phyloP scores from a whole-genome alignment of 1,140 invertebrate species.

The Thereuonema tuberculata region DNA sequence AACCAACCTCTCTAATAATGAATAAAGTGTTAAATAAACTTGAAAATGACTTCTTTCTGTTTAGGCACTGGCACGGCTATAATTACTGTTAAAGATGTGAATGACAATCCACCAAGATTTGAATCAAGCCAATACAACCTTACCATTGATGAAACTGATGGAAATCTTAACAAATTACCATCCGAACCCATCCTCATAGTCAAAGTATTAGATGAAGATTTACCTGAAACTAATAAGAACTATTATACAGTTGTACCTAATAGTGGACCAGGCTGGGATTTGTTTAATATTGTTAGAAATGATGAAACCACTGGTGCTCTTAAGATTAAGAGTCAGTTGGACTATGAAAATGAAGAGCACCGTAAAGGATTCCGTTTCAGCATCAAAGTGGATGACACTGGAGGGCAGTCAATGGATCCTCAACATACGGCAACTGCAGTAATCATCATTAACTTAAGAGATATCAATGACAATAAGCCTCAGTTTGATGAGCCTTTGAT shows the following conservation, averaged over 20 bases:
- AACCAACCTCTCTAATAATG: too few relatives aligned
- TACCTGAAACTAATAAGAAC: conserved; percentile 14
- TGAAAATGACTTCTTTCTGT: too few relatives aligned
- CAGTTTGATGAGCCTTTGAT: conserved; percentile 45
- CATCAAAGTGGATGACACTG: conserved; percentile 33
- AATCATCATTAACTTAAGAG: conserved; percentile 57
- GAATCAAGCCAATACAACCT: conserved; percentile 27
- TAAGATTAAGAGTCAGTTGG: conserved; percentile 23
- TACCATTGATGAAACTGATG: conserved; percentile 29
- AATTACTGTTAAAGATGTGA: conserved; percentile 32
- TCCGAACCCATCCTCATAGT: not conserved
- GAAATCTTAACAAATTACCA: not conserved
- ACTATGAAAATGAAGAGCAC: conserved; percentile 32
- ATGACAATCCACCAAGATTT: conserved; percentile 29
- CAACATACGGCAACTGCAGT: conserved; percentile 31
- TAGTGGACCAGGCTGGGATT: conserved; percentile 5
- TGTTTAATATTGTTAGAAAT: not conserved
- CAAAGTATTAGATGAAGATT: conserved; percentile 11
- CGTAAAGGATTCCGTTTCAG: conserved; percentile 31
- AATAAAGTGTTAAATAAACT: too few relatives aligned
- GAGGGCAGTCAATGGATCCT: conserved; percentile 18
- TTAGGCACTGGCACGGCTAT: conserved; percentile 19
- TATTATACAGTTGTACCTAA: conserved; percentile 19
- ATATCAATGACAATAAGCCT: conserved; percentile 83
- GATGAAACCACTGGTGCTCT: not conserved